Evolutionary conservation across 30 jellyfish, hydroid and myxozoan species (phyloP), one percentile per base, ranked within the genome.

Genomic region (Aurelia aurita): DNA sequence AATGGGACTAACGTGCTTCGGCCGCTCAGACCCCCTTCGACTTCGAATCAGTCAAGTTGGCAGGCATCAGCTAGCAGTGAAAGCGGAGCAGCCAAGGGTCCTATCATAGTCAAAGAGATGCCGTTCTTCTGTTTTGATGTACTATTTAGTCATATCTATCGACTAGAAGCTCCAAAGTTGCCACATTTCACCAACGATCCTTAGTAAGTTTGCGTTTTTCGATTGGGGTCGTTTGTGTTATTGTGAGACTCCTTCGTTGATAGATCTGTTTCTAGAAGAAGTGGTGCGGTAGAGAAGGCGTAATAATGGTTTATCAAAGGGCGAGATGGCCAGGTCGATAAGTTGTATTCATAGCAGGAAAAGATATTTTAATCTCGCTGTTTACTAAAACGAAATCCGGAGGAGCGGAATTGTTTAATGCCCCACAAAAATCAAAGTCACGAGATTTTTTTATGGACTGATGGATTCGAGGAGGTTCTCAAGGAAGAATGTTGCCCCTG

Each of bases 141-240:
- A 51, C 87, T 93, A 13, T 66, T 93, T 39, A 93, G 96, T 76
- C 97, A 93, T 62, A 80, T 93, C 25, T 78, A 81, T 57, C 84
- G 96, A 20, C 31, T 63, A 15, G 97, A 93, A 60, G 64, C 86
- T 1, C 94, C 98, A 27, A 84, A 88, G 74, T 54, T 74, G 80
- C 98, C 98, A 4, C 68, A 78, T 29, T 93, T 93, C 65, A 87
- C 98, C 58, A 93, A 93, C 72, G 98, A 93, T 63, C 94, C 98
- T 5, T 93, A 80, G 98, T 93, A 93, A 93, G 98, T 85, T 51
- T 18, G 46, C 34, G 71, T 43, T 51, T 32, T 79, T 54, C 32
- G 53, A 22, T 39, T 2, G 26, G 34, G 35, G 54, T 29, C 53
- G 11, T 25, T 27, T 80, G 15, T 62, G 51, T 51, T 2, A 54